Conservation (phyloP, 2,797 vertebrate genomes). For the Hoplostethus atlanticus region DNA sequence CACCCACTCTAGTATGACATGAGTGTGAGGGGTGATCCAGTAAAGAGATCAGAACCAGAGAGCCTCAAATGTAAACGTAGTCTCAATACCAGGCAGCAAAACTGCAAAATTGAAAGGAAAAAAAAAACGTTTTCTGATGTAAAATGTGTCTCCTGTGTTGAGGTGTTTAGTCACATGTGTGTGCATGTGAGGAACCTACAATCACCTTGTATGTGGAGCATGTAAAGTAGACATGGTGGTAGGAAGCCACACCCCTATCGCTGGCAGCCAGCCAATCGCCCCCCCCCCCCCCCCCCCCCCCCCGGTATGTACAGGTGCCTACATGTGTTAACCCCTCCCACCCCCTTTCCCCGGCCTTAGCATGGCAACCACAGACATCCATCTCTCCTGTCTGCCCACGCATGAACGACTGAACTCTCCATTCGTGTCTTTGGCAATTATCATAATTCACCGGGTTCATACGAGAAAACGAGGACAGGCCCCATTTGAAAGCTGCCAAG, state of each 20-base stretch:
- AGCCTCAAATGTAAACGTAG: too few relatives aligned
- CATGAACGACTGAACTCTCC: slow-evolving; percentile 10
- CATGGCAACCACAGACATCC: slow-evolving; percentile 18
- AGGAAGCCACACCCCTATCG: slow-evolving; percentile 39
- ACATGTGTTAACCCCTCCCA: slow-evolving; percentile 38
- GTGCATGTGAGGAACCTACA: slow-evolving; percentile 21
- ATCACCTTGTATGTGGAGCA: slow-evolving; percentile 22
- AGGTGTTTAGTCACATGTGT: too few relatives aligned
- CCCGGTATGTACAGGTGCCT: slow-evolving; percentile 49
- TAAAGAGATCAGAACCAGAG: too few relatives aligned
- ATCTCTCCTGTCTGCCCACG: neutral
- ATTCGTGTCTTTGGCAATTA: neutral
- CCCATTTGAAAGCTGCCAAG: neutral
- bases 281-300: neutral
- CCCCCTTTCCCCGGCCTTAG: slow-evolving; percentile 19
- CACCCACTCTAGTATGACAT: too few relatives aligned
- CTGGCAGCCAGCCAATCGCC: slow-evolving; percentile 41
- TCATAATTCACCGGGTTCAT: neutral
- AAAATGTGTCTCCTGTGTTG: too few relatives aligned
- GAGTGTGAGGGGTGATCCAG: too few relatives aligned
- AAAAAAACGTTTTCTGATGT: too few relatives aligned
- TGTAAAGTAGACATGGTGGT: neutral
- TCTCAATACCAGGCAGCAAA: too few relatives aligned
- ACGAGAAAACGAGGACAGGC: neutral
- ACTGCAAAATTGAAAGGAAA: too few relatives aligned